These are phyloP conservation scores for Semaprochilodus insignis DNA, from an alignment of 2,797 vertebrate genomes.

Conservation along the genomic window DNA sequence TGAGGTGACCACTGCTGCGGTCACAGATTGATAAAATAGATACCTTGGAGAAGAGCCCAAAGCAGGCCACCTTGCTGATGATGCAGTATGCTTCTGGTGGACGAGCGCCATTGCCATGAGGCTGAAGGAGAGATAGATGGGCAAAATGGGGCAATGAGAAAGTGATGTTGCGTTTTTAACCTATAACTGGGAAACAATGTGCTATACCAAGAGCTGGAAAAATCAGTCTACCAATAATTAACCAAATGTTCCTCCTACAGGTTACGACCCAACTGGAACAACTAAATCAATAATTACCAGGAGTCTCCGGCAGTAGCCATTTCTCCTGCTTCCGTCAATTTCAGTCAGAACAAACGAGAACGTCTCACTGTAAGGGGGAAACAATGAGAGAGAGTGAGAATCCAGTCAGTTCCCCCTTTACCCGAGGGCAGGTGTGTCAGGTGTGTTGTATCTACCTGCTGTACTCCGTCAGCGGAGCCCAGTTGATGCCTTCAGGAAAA, in stretches of 20 bases:
- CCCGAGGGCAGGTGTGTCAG: constrained; percentile 1
- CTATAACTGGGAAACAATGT: neutral
- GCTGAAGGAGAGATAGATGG: constrained; percentile 71
- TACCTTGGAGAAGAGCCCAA: constrained; percentile 95
- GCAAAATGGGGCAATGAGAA: neutral
- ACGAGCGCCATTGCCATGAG: constrained; percentile 84
- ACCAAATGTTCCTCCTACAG: neutral
- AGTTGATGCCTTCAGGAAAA: constrained; percentile 92
- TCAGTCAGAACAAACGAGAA: constrained; percentile 97
- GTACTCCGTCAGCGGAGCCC: constrained; percentile 86
- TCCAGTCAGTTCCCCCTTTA: neutral
- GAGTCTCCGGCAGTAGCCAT: constrained; percentile 93
- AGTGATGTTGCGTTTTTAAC: neutral
- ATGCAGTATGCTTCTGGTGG: constrained; percentile 94
- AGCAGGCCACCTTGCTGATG: constrained; percentile 93
- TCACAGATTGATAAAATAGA: neutral
- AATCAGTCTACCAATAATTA: neutral
- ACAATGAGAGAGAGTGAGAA: constrained; percentile 4
- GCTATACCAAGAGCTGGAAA: neutral
- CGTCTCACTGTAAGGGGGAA: constrained; percentile 83
- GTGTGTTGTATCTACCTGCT: constrained; percentile 77
- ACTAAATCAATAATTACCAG: constrained; percentile 75
- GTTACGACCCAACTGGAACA: too few species aligned
- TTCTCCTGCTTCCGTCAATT: constrained; percentile 91
- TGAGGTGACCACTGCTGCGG: too few species aligned